phyloP scores from a whole-genome alignment of 2,888 invertebrate species.

The Drosophila anomalata region DNA sequence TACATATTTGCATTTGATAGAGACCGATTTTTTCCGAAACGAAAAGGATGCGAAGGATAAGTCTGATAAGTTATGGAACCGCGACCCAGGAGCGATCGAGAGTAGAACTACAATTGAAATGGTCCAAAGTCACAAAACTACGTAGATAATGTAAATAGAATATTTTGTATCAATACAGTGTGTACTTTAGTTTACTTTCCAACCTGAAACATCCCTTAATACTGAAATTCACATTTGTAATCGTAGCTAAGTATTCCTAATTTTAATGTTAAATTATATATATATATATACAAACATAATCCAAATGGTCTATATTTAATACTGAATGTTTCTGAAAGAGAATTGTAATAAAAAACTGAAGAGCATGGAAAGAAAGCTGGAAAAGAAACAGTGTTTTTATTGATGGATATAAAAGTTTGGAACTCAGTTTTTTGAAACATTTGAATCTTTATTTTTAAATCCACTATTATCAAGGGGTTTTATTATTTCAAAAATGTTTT shows the following conservation, averaged over 20 bases:
- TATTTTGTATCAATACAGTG: slow-evolving; percentile 46
- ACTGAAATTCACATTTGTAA: slow-evolving; percentile 29
- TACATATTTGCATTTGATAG: slow-evolving; percentile 75
- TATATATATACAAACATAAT: slow-evolving; percentile 14
- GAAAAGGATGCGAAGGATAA: slow-evolving; percentile 52
- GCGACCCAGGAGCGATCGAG: slow-evolving; percentile 29
- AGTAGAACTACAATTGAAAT: slow-evolving; percentile 64
- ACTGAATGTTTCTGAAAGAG: slow-evolving; percentile 35
- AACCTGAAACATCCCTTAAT: slow-evolving; percentile 2
- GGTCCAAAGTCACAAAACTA: slow-evolving; percentile 68
- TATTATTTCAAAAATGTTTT: slow-evolving; percentile 38
- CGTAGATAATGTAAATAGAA: slow-evolving; percentile 43
- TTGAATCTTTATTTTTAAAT: slow-evolving; percentile 64
- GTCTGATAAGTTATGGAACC: slow-evolving; percentile 56
- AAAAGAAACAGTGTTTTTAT: slow-evolving; percentile 3
- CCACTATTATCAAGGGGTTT: slow-evolving; percentile 59
- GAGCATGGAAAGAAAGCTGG: slow-evolving; percentile 40
- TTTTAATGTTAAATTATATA: slow-evolving; percentile 41
- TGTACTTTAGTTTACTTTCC: slow-evolving; percentile 35
- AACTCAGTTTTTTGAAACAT: slow-evolving; percentile 45
- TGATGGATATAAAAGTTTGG: not conserved
- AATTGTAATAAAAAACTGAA: slow-evolving; percentile 39
- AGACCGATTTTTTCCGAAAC: slow-evolving; percentile 65
- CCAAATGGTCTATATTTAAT: slow-evolving; percentile 38
- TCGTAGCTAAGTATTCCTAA: slow-evolving; percentile 34